Percentiles rank a stretch among this genome's conserved stretches.
Conservation (phyloP, 2,888 invertebrate genomes). For the Linyphia triangularis region DNA sequence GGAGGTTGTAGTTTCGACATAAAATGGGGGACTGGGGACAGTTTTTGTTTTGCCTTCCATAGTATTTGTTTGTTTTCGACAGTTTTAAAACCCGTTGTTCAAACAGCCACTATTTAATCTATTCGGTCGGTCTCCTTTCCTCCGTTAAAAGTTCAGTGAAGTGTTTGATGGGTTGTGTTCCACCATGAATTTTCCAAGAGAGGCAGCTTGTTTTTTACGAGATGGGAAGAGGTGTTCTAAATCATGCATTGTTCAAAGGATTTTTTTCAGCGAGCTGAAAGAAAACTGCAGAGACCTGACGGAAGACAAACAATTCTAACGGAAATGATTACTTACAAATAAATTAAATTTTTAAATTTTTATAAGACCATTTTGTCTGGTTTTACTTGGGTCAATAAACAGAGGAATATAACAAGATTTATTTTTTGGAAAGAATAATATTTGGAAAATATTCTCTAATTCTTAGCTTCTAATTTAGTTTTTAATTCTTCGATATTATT, state of each 20-base stretch:
- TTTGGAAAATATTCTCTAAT: no score
- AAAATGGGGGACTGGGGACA: slow-evolving; percentile 15
- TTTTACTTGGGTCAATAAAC: no score
- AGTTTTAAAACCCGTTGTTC: slow-evolving; percentile 48
- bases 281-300: no score
- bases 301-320: no score
- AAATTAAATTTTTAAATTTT: no score
- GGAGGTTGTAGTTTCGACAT: slow-evolving; percentile 28
- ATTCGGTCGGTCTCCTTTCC: neutral
- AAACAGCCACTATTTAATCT: slow-evolving; percentile 43
- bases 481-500: no score
- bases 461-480: no score
- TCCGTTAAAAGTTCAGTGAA: neutral
- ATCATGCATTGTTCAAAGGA: neutral
- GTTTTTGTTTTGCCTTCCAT: neutral
- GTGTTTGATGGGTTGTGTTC: slow-evolving; percentile 15
- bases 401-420: no score
- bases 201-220: slow-evolving; percentile 25
- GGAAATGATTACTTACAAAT: neutral
- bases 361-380: no score
- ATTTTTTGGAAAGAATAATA: no score
- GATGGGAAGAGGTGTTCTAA: slow-evolving; percentile 5
- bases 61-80: slow-evolving; percentile 34
- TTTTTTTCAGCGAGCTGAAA: no score
- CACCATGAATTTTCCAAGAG: slow-evolving; percentile 24